Percentiles rank a stretch among this genome's conserved stretches.
Conservation (phyloP, 2,113 vertebrate genomes). For the Peucedramus taeniatus region DNA sequence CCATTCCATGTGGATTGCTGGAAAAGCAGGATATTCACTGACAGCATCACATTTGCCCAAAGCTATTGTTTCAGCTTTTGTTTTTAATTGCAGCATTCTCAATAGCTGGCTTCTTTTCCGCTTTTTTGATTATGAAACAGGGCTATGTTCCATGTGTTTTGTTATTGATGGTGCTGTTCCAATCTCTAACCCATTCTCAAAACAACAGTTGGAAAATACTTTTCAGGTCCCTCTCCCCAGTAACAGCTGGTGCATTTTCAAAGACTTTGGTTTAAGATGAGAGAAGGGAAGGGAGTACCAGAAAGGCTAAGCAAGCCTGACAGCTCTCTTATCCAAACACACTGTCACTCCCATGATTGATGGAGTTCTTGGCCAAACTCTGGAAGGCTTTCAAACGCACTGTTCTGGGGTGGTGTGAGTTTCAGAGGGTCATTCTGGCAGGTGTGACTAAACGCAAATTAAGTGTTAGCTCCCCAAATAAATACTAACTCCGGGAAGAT, state of each 20-base stretch:
- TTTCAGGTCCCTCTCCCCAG: not conserved
- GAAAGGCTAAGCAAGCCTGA: not conserved
- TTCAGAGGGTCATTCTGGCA: constrained; percentile 26
- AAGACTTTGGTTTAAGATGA: not conserved
- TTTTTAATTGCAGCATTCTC: not conserved
- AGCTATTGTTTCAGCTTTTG: constrained; percentile 47
- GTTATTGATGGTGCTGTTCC: not conserved
- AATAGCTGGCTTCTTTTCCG: not conserved
- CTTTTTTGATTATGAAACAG: not conserved
- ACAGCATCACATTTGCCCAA: not conserved
- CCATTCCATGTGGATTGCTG: not conserved
- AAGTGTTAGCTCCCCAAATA: constrained; percentile 1
- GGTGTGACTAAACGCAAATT: constrained; percentile 8
- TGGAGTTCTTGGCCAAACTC: not conserved
- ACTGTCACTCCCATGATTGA: constrained; percentile 12
- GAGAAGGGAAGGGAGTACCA: not conserved
- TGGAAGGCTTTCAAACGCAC: constrained; percentile 5
- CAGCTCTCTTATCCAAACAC: constrained; percentile 31
- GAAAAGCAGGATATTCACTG: not conserved
- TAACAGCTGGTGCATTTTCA: constrained; percentile 17
- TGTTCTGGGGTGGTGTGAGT: not conserved
- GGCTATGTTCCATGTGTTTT: not conserved
- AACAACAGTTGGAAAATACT: constrained; percentile 17
- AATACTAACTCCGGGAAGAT: not conserved
- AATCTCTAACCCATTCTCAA: not conserved